Percentiles rank a stretch among this genome's conserved stretches.
These are phyloP conservation scores for Chromobotia macracanthus DNA, from an alignment of 2,797 vertebrate genomes.

Conservation along the genomic window DNA sequence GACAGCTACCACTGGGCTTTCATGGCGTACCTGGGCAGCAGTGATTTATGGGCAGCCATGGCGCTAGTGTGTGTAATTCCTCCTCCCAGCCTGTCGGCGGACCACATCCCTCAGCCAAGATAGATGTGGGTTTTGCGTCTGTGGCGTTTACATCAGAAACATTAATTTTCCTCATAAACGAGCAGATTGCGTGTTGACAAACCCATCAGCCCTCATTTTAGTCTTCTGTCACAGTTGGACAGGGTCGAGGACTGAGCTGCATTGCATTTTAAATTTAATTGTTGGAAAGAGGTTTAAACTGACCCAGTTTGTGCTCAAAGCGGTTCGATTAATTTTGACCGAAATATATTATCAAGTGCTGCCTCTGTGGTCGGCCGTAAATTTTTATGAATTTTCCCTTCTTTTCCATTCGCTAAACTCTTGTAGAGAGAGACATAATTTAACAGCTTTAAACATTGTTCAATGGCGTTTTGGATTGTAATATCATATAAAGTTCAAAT, in stretches of 20 bases:
- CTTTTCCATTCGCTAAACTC: slow-evolving; percentile 45
- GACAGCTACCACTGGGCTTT: slow-evolving; percentile 67
- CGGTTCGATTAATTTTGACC: not conserved
- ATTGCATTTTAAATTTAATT: slow-evolving; percentile 24
- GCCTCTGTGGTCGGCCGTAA: slow-evolving; percentile 40
- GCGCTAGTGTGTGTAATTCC: slow-evolving; percentile 61
- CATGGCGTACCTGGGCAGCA: slow-evolving; percentile 62
- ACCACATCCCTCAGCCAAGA: slow-evolving; percentile 50
- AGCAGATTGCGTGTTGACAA: slow-evolving; percentile 59
- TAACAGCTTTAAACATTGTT: slow-evolving; percentile 37
- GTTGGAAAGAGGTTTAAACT: slow-evolving; percentile 9
- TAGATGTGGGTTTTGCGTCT: slow-evolving; percentile 45
- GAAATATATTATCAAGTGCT: slow-evolving; percentile 43
- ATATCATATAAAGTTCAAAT: slow-evolving; percentile 38
- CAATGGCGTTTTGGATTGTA: slow-evolving; percentile 30
- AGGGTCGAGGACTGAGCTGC: not conserved
- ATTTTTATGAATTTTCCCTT: slow-evolving; percentile 52
- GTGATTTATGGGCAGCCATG: slow-evolving; percentile 60
- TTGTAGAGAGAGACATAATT: slow-evolving; percentile 30
- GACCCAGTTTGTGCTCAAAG: slow-evolving; percentile 16
- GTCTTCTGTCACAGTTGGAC: not conserved
- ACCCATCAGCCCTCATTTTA: slow-evolving; percentile 4
- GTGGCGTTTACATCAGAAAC: slow-evolving; percentile 24
- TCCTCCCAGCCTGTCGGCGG: slow-evolving; percentile 62
- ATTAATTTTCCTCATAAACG: slow-evolving; percentile 56